These are phyloP conservation scores for Phortica variegata DNA, from an alignment of 1,140 invertebrate species.

Conservation along the genomic window DNA sequence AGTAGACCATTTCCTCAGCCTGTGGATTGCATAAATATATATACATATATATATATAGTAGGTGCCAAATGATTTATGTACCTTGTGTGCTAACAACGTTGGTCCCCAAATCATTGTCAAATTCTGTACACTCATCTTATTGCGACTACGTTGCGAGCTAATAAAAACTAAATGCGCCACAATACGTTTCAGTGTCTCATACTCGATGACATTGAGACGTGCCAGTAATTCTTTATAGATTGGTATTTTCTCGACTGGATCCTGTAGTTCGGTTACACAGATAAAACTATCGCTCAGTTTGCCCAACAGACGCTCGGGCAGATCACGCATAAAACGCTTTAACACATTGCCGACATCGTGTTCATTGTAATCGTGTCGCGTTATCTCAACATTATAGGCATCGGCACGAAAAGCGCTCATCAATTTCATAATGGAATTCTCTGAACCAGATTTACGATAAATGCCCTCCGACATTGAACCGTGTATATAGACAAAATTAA, in stretches of 20 bases:
- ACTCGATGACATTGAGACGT: conserved; percentile 68
- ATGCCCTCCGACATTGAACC: conserved; percentile 83
- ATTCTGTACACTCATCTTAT: conserved; percentile 79
- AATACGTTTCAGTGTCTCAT: conserved; percentile 72
- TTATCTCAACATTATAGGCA: conserved; percentile 80
- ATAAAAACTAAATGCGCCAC: conserved; percentile 79
- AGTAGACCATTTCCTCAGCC: conserved; percentile 60
- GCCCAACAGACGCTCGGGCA: conserved; percentile 71
- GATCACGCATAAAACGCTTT: conserved; percentile 79
- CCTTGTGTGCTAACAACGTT: conserved; percentile 73
- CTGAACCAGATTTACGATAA: conserved; percentile 77
- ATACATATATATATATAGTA: not conserved
- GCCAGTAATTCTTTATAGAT: conserved; percentile 67
- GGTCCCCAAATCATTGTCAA: conserved; percentile 83
- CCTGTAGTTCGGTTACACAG: conserved; percentile 59
- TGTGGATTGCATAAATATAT: conserved; percentile 6
- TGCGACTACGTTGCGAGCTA: conserved; percentile 70
- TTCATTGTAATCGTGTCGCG: conserved; percentile 71
- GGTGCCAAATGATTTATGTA: conserved; percentile 30
- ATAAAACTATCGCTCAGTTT: conserved; percentile 58
- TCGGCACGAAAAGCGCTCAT: conserved; percentile 74
- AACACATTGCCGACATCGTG: conserved; percentile 84
- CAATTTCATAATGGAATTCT: conserved; percentile 73
- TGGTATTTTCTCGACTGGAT: conserved; percentile 59
- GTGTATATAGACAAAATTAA: conserved; percentile 82